These are phyloP conservation scores for Syngnathus floridae DNA, from an alignment of 2,113 vertebrate genomes.

Conservation along the genomic window DNA sequence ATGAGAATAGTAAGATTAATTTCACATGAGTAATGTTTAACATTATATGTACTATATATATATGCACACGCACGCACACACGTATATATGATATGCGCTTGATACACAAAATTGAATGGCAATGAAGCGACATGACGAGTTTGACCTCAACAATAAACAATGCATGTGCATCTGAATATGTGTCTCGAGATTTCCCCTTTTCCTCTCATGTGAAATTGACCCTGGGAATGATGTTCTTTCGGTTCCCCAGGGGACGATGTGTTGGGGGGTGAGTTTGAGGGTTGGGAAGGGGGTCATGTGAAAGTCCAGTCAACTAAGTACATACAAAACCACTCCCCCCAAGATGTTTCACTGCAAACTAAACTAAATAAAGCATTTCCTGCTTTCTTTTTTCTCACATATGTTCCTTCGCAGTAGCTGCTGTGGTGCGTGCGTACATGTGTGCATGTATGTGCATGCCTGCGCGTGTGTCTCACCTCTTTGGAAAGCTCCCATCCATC, in stretches of 20 bases:
- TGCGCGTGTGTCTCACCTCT: conserved; percentile 1
- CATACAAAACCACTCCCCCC: background rate
- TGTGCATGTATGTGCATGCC: conserved; percentile 1
- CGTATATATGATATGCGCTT: no score
- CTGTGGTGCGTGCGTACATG: background rate
- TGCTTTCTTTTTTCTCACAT: conserved; percentile 31
- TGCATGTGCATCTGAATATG: background rate
- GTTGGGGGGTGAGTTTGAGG: background rate
- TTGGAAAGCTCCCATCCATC: background rate
- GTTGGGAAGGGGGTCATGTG: conserved; percentile 59
- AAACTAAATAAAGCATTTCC: conserved; percentile 68
- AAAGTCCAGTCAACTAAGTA: conserved; percentile 52
- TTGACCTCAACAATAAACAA: background rate
- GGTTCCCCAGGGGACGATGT: conserved; percentile 29
- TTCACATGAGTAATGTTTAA: no score
- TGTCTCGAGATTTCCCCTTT: background rate
- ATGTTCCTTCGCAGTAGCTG: background rate
- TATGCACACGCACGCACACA: no score
- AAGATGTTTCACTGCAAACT: conserved; percentile 55
- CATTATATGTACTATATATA: no score
- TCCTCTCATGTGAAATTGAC: conserved; percentile 56
- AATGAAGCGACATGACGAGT: background rate
- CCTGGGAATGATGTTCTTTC: conserved; percentile 50
- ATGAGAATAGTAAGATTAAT: no score
- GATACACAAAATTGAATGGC: background rate